Conservation (phyloP, 92 coral and sea anemone genomes). For the Siderastrea radians region DNA sequence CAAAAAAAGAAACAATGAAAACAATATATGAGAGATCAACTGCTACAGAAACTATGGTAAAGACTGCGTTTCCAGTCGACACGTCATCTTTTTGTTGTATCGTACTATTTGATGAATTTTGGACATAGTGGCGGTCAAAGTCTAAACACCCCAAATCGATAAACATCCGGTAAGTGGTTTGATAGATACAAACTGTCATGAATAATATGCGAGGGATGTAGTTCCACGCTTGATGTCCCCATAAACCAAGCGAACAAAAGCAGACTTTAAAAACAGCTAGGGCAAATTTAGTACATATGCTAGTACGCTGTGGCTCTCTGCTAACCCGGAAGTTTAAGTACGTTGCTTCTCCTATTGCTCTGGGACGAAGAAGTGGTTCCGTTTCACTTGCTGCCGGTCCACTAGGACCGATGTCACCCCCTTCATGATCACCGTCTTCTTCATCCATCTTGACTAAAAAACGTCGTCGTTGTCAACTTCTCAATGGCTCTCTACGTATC, state of each 20-base stretch:
- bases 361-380: background rate
- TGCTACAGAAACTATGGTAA: constrained; percentile 67
- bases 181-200: constrained; percentile 32
- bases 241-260: constrained; percentile 66
- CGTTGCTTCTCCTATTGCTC: background rate
- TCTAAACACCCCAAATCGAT: background rate
- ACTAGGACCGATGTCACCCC: background rate
- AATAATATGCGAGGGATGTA: constrained; percentile 35
- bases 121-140: constrained; percentile 55
- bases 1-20: constrained; percentile 39
- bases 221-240: constrained; percentile 37
- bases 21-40: constrained; percentile 54
- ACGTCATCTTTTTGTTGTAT: constrained; percentile 8
- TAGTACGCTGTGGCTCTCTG: background rate
- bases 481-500: too few species aligned
- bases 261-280: constrained; percentile 30
- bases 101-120: background rate
- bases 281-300: background rate
- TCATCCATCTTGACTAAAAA: too few species aligned
- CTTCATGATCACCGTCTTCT: too few species aligned
- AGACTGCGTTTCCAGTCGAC: background rate
- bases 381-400: background rate
- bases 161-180: constrained; percentile 46
- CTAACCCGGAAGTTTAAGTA: constrained; percentile 28
- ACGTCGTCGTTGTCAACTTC: too few species aligned